Conservation (phyloP, 2,888 invertebrate species). For the Boloria euphrosyne region DNA sequence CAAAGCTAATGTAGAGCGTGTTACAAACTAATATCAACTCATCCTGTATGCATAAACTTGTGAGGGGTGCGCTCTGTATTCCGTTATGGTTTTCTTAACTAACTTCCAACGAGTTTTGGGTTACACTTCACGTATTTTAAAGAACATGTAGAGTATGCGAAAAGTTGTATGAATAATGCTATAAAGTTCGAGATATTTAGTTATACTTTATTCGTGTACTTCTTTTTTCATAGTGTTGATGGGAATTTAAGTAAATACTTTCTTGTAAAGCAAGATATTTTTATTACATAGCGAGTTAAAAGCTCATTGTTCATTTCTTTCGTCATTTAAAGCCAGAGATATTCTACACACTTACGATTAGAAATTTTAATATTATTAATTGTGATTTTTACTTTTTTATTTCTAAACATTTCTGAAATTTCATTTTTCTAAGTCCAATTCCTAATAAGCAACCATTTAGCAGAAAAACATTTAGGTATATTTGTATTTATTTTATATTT, state of each 20-base stretch:
- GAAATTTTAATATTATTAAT: too few species aligned
- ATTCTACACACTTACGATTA: too few species aligned
- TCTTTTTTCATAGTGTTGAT: neutral
- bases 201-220: neutral
- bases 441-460: too few species aligned
- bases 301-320: too few species aligned
- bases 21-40: slow-evolving; percentile 67
- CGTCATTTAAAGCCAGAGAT: too few species aligned
- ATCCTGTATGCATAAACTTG: slow-evolving; percentile 72
- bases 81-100: slow-evolving; percentile 42
- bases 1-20: slow-evolving; percentile 65
- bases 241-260: neutral
- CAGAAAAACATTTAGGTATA: too few species aligned
- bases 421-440: too few species aligned
- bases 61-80: slow-evolving; percentile 42
- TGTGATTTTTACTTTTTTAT: too few species aligned
- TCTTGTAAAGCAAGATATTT: too few species aligned
- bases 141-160: slow-evolving; percentile 6
- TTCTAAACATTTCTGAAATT: too few species aligned
- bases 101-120: slow-evolving; percentile 33
- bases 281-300: too few species aligned
- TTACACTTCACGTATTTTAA: slow-evolving; percentile 24
- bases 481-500: too few species aligned
- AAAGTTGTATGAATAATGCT: slow-evolving; percentile 3
- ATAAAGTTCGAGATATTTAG: neutral